Percentiles rank a stretch among this genome's conserved stretches.
Conservation (phyloP, 2,888 invertebrate species). For the Leistus spinibarbis region DNA sequence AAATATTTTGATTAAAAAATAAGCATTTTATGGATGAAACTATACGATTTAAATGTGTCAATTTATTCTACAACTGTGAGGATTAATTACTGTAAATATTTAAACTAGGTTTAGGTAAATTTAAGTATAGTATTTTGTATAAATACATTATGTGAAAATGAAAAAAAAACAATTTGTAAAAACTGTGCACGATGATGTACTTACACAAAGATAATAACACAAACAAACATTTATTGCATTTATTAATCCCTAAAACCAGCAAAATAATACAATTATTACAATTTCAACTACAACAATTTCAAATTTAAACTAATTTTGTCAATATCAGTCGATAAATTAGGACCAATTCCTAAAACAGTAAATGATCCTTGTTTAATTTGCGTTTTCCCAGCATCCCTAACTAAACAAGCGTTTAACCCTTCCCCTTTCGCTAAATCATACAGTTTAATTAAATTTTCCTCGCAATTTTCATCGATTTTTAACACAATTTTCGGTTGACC, state of each 20-base stretch:
- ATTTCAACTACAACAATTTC: constrained; percentile 62
- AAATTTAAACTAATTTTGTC: constrained; percentile 69
- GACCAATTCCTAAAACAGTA: constrained; percentile 78
- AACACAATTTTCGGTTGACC: constrained; percentile 81
- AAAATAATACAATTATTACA: background rate
- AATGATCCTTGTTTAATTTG: constrained; percentile 70
- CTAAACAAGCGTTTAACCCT: constrained; percentile 62
- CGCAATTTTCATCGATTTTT: constrained; percentile 59
- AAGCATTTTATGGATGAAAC: constrained; percentile 29
- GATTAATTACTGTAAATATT: constrained; percentile 30
- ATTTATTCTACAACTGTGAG: constrained; percentile 17
- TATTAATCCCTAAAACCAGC: no score
- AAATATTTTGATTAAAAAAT: background rate
- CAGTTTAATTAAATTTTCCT: constrained; percentile 60
- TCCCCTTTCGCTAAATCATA: constrained; percentile 59
- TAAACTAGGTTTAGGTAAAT: constrained; percentile 23
- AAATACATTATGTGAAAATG: constrained; percentile 19
- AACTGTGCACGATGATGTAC: constrained; percentile 32
- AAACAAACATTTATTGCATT: constrained; percentile 1
- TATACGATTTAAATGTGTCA: constrained; percentile 38
- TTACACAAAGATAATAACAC: constrained; percentile 19
- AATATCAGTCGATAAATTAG: constrained; percentile 63
- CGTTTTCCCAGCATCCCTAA: constrained; percentile 77
- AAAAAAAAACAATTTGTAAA: constrained; percentile 21
- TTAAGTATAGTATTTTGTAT: constrained; percentile 38